phyloP scores from a whole-genome alignment of 1,140 invertebrate species.

The Bombus impatiens region DNA sequence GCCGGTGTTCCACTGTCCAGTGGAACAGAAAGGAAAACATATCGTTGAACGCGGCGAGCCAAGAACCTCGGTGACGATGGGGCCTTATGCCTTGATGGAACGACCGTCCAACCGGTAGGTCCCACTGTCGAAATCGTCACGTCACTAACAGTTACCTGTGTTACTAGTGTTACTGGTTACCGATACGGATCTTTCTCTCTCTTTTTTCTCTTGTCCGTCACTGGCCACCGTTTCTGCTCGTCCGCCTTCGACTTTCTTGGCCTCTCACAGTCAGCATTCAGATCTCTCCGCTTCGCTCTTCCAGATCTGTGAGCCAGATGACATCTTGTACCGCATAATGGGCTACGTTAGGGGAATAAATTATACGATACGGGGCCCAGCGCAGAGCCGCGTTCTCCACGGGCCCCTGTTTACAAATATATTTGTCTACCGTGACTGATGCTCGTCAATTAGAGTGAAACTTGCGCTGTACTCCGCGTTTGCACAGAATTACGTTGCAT shows the following conservation, averaged over 20 bases:
- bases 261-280: constrained; percentile 32
- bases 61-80: constrained; percentile 59
- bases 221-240: constrained; percentile 24
- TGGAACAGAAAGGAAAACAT: constrained; percentile 55
- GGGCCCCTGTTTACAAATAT: constrained; percentile 65
- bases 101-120: constrained; percentile 62
- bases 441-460: constrained; percentile 56
- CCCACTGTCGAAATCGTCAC: constrained; percentile 70
- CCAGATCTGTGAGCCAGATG: constrained; percentile 64
- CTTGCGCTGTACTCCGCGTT: not conserved
- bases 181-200: constrained; percentile 67
- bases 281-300: constrained; percentile 50
- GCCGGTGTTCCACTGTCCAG: constrained; percentile 9
- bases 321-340: constrained; percentile 69
- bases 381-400: not conserved
- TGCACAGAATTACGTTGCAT: not conserved
- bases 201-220: not conserved
- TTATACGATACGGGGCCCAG: constrained; percentile 49
- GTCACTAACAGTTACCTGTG: constrained; percentile 71
- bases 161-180: constrained; percentile 70
- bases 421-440: constrained; percentile 62
- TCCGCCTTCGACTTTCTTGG: constrained; percentile 41
- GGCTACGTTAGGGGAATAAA: constrained; percentile 69
- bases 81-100: constrained; percentile 59
- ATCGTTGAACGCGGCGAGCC: constrained; percentile 32